Evolutionary conservation across 2,797 vertebrate genomes (phyloP).

Genomic region (Martes flavigula): DNA sequence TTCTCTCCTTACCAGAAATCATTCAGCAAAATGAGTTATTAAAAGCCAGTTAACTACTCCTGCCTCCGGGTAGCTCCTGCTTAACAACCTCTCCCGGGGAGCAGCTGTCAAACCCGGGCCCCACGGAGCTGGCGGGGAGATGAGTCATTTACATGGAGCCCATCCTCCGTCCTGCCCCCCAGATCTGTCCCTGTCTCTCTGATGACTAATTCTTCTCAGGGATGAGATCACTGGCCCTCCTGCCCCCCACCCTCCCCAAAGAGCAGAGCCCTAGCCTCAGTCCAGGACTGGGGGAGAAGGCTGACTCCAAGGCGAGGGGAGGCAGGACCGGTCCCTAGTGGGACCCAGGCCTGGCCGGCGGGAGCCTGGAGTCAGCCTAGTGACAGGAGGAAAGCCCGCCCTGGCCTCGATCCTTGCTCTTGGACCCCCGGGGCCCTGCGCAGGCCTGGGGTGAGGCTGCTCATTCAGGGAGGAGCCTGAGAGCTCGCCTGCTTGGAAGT

Average conservation of each 20-base stretch:
- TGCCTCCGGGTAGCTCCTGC: conserved; percentile 61
- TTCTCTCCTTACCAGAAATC: conserved; percentile 60
- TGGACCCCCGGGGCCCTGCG: background rate
- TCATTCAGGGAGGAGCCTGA: background rate
- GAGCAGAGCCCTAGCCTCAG: conserved; percentile 5
- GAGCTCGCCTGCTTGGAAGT: background rate
- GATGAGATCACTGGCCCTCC: conserved; percentile 61
- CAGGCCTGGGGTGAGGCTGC: background rate
- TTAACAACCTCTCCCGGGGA: conserved; percentile 56
- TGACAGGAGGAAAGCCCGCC: background rate
- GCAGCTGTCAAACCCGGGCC: conserved; percentile 58
- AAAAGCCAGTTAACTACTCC: conserved; percentile 65
- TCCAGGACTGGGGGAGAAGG: background rate
- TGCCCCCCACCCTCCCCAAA: background rate
- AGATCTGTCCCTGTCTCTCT: conserved; percentile 36
- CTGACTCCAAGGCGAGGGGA: background rate
- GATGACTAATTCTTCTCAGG: conserved; percentile 64
- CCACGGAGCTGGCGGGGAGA: conserved; percentile 1
- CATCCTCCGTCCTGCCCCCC: background rate
- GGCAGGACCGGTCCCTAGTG: background rate
- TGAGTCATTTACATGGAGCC: conserved; percentile 65
- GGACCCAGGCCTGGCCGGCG: background rate
- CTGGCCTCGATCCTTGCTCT: background rate
- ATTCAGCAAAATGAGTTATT: conserved; percentile 72
- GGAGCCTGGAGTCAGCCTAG: background rate